Conservation (phyloP, 2,888 invertebrate species). For the Aphelenchoides bicaudatus region DNA sequence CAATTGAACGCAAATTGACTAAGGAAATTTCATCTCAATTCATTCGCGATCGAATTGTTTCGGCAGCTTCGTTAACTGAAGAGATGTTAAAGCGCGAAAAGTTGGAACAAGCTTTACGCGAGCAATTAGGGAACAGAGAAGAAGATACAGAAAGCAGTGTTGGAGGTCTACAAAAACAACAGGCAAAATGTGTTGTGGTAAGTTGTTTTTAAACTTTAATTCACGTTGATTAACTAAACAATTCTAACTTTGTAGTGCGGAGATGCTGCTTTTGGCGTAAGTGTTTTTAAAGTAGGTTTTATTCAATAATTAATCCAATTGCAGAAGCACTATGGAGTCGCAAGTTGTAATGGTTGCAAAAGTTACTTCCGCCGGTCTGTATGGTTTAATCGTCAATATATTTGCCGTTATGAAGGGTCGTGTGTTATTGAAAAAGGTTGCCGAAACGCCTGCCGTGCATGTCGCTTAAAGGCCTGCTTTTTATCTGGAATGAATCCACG, state of each 20-base stretch:
- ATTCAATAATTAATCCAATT: too few relatives aligned
- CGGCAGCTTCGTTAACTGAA: neutral
- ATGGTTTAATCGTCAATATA: slow-evolving; percentile 22
- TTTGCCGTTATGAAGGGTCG: slow-evolving; percentile 21
- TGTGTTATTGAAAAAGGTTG: slow-evolving; percentile 89
- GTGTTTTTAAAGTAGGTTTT: too few relatives aligned
- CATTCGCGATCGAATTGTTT: neutral
- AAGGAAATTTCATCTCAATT: too few relatives aligned
- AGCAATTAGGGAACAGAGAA: neutral
- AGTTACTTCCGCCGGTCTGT: slow-evolving; percentile 24
- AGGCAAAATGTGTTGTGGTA: slow-evolving; percentile 2
- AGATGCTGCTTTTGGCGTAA: too few relatives aligned
- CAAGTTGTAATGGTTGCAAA: slow-evolving; percentile 17
- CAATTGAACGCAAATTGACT: too few relatives aligned
- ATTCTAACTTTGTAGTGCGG: too few relatives aligned
- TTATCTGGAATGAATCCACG: slow-evolving; percentile 65
- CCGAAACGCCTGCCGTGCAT: slow-evolving; percentile 51
- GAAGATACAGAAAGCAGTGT: neutral
- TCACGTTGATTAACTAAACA: neutral
- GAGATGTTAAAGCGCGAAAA: slow-evolving; percentile 6
- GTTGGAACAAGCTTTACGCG: too few relatives aligned
- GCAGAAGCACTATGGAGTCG: too few relatives aligned
- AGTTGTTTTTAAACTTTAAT: neutral
- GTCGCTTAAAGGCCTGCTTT: slow-evolving; percentile 46
- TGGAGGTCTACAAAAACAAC: neutral